Evolutionary conservation across 37 sponge, comb jelly and placozoan genomes (phyloP).

Genomic region (Eunapius fragilis): DNA sequence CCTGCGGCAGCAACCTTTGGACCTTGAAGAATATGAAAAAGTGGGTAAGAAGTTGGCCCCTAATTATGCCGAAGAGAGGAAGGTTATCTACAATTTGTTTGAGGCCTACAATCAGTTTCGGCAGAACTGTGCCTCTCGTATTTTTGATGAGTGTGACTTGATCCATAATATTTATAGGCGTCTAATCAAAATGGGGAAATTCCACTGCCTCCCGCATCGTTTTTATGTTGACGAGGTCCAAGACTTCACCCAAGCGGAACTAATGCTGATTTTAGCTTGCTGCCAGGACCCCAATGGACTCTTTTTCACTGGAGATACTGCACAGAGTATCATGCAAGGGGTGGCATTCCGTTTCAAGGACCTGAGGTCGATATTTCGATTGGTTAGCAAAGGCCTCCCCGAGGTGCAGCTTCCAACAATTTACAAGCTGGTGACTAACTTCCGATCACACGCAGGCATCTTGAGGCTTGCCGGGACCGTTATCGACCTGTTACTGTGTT

Average conservation of each 20-base stretch:
- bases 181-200: constrained; percentile 25
- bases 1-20: constrained; percentile 31
- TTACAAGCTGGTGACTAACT: constrained; percentile 68
- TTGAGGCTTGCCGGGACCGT: constrained; percentile 72
- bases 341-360: constrained; percentile 85
- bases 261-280: constrained; percentile 50
- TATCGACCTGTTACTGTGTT: constrained; percentile 63
- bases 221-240: constrained; percentile 86
- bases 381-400: neutral
- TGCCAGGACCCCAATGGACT: constrained; percentile 67
- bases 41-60: constrained; percentile 77
- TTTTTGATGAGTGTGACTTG: constrained; percentile 83
- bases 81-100: constrained; percentile 63
- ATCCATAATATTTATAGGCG: constrained; percentile 55
- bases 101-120: constrained; percentile 40
- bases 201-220: constrained; percentile 67
- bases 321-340: constrained; percentile 88
- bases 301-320: constrained; percentile 86
- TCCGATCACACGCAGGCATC: constrained; percentile 82
- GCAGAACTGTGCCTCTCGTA: constrained; percentile 15
- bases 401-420: constrained; percentile 42
- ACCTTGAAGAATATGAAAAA: constrained; percentile 47
- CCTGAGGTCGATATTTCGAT: constrained; percentile 64
- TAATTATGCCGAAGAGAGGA: constrained; percentile 66
- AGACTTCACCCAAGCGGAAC: constrained; percentile 88